Base-by-base conservation (phyloP, 1,140 invertebrate genomes). In the Drosophila funebris region DNA sequence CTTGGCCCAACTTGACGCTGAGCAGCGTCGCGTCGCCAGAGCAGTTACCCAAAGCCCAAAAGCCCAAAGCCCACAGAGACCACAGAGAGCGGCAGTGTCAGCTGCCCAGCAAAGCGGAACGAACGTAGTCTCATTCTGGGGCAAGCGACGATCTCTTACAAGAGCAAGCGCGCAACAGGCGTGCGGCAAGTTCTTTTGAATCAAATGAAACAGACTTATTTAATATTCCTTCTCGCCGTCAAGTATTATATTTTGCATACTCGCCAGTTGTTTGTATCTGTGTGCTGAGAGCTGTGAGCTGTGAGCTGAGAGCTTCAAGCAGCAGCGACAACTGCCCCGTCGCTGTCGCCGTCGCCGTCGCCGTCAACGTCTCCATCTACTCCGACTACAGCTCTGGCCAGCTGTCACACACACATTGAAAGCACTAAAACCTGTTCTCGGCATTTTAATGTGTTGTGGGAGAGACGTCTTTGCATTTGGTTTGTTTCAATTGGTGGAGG, bases 401-500 rank as follows among this genome's bases (percentile, higher is more conserved):
- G 50, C 56, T 54, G 33, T 29, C 48, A 33, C 56, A 69, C 56
- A 69, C 63, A 56, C 58, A 58, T 13, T 27, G 14, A 64, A 29
- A 50, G 57, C 57, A 37, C 43, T 31, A 39, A 46, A 87, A 88
- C 83, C 83, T 68, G 83, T 87, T 87, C 76, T 77, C 76, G 67
- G 68, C 46, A 29, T 69, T 69, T 75, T 70, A 69, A 71, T 85
- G 76, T 80, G 83, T 87, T 87, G 83, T 88, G 83, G 83, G 83
- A 87, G 78, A 87, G 83, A 78, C 83, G 61, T 64, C 75, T 88
- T 88, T 88, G 83, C 83, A 87, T 87, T 87, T 88, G 84, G 76
- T 83, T 79, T 84, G 83, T 88, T 87, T 87, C 83, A 88, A 87
- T 87, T 87, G 83, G 83, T 87, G 78, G 76, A 78, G 78, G 37